These are phyloP conservation scores for Elachura formosa DNA, from an alignment of 2,113 vertebrate species.

Conservation along the genomic window DNA sequence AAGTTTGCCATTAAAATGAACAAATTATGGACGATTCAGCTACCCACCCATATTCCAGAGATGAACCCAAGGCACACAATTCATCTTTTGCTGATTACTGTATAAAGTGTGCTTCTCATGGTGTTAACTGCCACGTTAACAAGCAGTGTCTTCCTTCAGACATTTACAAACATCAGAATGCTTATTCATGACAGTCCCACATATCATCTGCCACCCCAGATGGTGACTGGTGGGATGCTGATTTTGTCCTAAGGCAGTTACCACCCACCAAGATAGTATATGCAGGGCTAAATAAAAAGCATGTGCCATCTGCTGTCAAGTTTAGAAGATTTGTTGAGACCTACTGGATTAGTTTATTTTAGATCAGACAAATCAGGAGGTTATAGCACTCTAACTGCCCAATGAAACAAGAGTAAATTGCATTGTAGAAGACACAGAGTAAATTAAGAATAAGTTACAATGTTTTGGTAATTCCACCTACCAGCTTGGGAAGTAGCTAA, in stretches of 20 bases:
- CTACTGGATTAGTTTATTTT: slow-evolving; percentile 4
- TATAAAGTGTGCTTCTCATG: not conserved
- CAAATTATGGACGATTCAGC: not conserved
- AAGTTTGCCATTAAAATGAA: not conserved
- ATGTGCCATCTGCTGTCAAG: slow-evolving; percentile 52
- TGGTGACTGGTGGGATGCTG: slow-evolving; percentile 62
- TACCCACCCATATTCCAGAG: not conserved
- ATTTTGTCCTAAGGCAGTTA: slow-evolving; percentile 57
- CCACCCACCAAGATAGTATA: slow-evolving; percentile 52
- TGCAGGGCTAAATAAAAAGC: slow-evolving; percentile 54
- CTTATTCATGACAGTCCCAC: slow-evolving; percentile 58
- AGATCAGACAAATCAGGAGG: not conserved
- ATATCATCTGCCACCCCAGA: slow-evolving; percentile 60
- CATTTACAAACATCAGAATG: slow-evolving; percentile 59
- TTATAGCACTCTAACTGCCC: not conserved
- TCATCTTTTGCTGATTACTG: not conserved
- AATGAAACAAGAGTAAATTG: not conserved
- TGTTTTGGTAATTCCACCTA: not conserved
- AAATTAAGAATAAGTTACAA: not conserved
- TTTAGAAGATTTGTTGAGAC: not conserved
- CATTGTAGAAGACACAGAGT: not conserved
- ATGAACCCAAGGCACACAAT: not conserved
- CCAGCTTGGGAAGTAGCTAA: not conserved
- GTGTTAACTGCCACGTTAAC: not conserved
- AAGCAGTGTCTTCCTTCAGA: slow-evolving; percentile 44